Evolutionary conservation across 2,113 vertebrate genomes (phyloP).

Genomic region (Gavia stellata): DNA sequence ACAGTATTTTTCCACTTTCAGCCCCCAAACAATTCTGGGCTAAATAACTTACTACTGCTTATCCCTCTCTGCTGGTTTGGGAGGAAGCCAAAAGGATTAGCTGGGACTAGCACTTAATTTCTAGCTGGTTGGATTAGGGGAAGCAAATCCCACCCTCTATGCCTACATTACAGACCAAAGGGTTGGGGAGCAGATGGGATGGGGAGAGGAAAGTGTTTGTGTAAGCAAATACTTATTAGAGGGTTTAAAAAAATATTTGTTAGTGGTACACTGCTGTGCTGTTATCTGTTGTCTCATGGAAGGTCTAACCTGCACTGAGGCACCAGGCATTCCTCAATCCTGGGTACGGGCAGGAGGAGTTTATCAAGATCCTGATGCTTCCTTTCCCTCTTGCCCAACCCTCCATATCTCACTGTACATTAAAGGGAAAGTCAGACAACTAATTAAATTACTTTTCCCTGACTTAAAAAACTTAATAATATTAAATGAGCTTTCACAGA

Average conservation of each 20-base stretch:
- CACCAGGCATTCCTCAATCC: neutral
- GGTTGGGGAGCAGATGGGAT: neutral
- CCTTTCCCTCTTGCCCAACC: neutral
- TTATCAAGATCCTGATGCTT: neutral
- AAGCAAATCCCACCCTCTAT: neutral
- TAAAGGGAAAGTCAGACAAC: neutral
- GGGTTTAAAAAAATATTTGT: neutral
- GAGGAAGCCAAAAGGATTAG: neutral
- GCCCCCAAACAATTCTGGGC: neutral
- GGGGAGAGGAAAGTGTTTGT: neutral
- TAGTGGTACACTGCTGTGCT: neutral
- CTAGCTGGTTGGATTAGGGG: neutral
- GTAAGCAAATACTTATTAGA: neutral
- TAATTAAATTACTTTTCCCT: constrained; percentile 27
- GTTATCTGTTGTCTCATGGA: neutral
- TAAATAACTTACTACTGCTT: neutral
- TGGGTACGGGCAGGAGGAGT: neutral
- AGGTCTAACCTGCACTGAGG: neutral
- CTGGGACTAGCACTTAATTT: neutral
- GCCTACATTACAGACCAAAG: neutral
- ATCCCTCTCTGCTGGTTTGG: neutral
- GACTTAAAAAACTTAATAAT: constrained; percentile 1
- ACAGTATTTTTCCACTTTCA: neutral
- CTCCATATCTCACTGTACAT: neutral
- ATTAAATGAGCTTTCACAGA: constrained; percentile 24